Conservation (phyloP, 2,888 invertebrate species). For the Crocallis elinguaria region DNA sequence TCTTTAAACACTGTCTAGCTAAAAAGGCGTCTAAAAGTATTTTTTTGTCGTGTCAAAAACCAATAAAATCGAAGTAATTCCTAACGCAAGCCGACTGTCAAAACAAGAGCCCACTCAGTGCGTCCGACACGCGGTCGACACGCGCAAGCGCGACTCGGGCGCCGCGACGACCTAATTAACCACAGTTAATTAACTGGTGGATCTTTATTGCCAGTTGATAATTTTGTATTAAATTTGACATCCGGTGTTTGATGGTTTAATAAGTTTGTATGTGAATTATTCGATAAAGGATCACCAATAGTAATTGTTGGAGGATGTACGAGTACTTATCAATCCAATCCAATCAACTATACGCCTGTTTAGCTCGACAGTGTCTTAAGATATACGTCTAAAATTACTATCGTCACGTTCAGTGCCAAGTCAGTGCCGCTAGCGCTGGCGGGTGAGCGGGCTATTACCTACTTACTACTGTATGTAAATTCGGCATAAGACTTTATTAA, state of each 20-base stretch:
- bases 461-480: too few species aligned
- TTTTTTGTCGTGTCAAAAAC: conserved; percentile 36
- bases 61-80: conserved; percentile 35
- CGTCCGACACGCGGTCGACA: conserved; percentile 39
- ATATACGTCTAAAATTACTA: too few species aligned
- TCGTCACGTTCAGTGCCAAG: too few species aligned
- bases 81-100: conserved; percentile 7
- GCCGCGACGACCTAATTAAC: conserved; percentile 37
- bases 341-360: too few species aligned
- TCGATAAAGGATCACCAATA: background rate
- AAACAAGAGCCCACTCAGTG: conserved; percentile 20
- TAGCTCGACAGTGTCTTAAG: too few species aligned
- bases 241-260: conserved; percentile 13
- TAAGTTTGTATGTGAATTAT: background rate
- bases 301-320: too few species aligned
- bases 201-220: conserved; percentile 11
- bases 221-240: conserved; percentile 3
- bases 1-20: too few species aligned
- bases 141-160: conserved; percentile 27
- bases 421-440: too few species aligned
- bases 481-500: too few species aligned
- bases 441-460: too few species aligned
- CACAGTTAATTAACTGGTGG: conserved; percentile 25
- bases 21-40: too few species aligned
- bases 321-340: too few species aligned